Base-by-base conservation (phyloP, 2,113 vertebrate species). In the Barbus barbus region DNA sequence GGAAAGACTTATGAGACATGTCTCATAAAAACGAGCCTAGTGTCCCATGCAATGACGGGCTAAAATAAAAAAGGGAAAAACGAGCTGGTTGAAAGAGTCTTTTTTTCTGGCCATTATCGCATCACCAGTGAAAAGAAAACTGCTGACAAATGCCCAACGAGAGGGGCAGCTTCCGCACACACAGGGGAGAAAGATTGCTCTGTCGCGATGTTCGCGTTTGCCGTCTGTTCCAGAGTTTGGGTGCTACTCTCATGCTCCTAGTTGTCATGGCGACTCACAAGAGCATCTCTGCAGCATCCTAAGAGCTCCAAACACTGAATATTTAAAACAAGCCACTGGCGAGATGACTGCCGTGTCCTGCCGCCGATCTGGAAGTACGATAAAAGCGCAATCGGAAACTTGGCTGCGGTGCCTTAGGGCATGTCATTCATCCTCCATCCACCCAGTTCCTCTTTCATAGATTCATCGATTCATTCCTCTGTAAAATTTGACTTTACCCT, bases 251-350 rank as follows among this genome's bases (percentile, higher is more conserved):
- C 58, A 75, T 85, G 16, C 48, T 65, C 69, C 56, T 75, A 71
- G 89, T 90, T 90, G 89, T 88, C 87, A 90, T 90, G 82, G 87
- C 28, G 85, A 90, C 87, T 74, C 56, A 74, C 51, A 69, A 81
- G 63, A 89, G 86, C 85, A 86, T 88, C 81, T 86, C 85, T 4
- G 78, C 78, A 20, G 65, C 84, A 84, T 87, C 82, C 78, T 74
- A 76, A 85, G 82, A 86, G 77, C 84, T 82, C 73, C 41, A 82
- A 82, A 83, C 72, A 78, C 61, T 77, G 56, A 84, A 84, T 86
- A 84, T 81, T 86, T 61, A 86, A 84, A 84, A 78, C 44, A 51
- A 85, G 77, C 33, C 24, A 80, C 51, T n/a, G 13, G 22, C n/a
- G 22, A 74, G 80, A 83, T 85, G 74, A 82, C 81, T 85, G 44